Evolutionary conservation across 1,140 invertebrate species (phyloP), one percentile per base, ranked within the genome.

Genomic region (Drosophila pallidifrons): DNA sequence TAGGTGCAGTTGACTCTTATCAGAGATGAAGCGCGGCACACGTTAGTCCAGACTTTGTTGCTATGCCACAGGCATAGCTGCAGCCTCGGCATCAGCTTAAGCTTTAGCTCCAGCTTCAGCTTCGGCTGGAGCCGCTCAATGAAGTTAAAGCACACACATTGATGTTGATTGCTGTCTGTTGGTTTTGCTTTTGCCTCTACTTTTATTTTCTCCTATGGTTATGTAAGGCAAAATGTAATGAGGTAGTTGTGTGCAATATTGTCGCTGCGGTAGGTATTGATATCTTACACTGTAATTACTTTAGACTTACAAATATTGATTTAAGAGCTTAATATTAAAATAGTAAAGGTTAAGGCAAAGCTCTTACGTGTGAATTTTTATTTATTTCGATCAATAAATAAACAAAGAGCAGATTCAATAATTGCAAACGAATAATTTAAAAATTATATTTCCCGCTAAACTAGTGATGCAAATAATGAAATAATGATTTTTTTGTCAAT

Each of bases 1-100:
- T 89, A 89, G 85, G 85, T 89, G 85, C 85, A 89, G 85, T 85
- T 85, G 72, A 51, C 49, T 28, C 86, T 89, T 89, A 89, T 89
- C 85, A 74, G 71, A 86, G 85, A 89, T 89, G 81, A 81, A 89
- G 80, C 85, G 15, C 71, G 75, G 82, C 82, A 86, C 82, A 87
- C 82, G 82, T 87, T 86, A 82, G 75, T 81, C 76, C 82, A 79
- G 75, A 73, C 59, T 68, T 71, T 35, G 66, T 52, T 68, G 47
- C 41, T 46, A n/a, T n/a, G 63, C 51, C 38, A 10, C 47, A 52
- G 61, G 20, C 32, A 25, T 10, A 1, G 28, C 15, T 6, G 16
- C 20, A 45, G 38, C 41, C 45, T 38, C 15, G 1, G 28, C 15
- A 5, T 43, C n/a, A 45, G 38, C 41, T 32, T 20, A 8, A 38